Evolutionary conservation across 2,797 vertebrate genomes (phyloP), one percentile per base, ranked within the genome.

Genomic region (Eupleurogrammus muticus): DNA sequence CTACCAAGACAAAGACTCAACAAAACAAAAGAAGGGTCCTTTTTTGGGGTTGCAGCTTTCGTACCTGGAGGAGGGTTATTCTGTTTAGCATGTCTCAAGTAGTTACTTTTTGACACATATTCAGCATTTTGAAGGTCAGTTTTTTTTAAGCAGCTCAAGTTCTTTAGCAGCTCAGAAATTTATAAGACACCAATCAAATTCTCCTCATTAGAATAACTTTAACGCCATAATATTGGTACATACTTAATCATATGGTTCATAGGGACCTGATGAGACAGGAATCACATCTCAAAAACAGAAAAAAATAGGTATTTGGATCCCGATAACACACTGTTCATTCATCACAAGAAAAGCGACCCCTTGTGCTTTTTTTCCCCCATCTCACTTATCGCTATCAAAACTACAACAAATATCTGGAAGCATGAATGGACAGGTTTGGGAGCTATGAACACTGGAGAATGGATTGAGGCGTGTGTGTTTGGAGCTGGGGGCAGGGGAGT

Each of bases 401-500:
- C 19, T 7, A n/a, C 53, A 66, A 32, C 6, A 7, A 47, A 66
- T 17, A 40, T 69, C 64, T 64, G 57, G 24, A 54, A 60, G 40
- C 63, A 53, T 35, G 59, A 66, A 46, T 20, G 53, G 47, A 36
- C 23, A 56, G 55, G 57, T 28, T 62, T 1, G 1, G 34, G 46
- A 58, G 52, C 11, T 38, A 35, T 51, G 23, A 50, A 19, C 40
- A 44, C 72, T 66, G 61, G 32, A 38, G 52, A 73, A 50, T 28
- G 54, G 69, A 57, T 21, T 1, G 40, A 77, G 80, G 72, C 73
- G 5, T 75, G 65, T 71, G 70, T 75, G 52, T 44, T n/a, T 46
- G 32, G 42, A 36, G 71, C 66, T 47, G 42, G 69, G 70, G 69
- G 74, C 56, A 28, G 70, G 55, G 70, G 40, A 47, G 73, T 56